phyloP scores from a whole-genome alignment of 2,797 vertebrate genomes.

The Iguana delicatissima region DNA sequence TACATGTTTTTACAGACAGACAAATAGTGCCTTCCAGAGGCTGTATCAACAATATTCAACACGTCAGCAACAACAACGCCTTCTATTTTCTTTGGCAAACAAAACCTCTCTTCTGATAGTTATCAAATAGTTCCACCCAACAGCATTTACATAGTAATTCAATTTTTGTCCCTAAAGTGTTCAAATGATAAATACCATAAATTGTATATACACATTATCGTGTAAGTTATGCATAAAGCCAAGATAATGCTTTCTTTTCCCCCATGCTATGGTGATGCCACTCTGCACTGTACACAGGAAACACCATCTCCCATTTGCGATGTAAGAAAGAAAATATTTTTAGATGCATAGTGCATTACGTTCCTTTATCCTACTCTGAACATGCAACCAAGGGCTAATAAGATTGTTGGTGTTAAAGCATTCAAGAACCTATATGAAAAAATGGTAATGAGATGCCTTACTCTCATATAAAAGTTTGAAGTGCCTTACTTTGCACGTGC shows the following conservation, averaged over 20 bases:
- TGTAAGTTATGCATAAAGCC: slow-evolving; percentile 63
- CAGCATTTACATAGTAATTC: slow-evolving; percentile 73
- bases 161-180: slow-evolving; percentile 34
- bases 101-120: slow-evolving; percentile 71
- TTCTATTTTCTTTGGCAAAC: slow-evolving; percentile 76
- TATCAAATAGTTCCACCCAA: slow-evolving; percentile 29
- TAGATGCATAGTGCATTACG: slow-evolving; percentile 24
- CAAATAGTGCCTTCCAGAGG: slow-evolving; percentile 60
- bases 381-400: slow-evolving; percentile 17
- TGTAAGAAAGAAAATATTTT: slow-evolving; percentile 53
- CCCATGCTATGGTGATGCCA: slow-evolving; percentile 39
- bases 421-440: slow-evolving; percentile 37
- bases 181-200: slow-evolving; percentile 53
- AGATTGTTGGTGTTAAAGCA: not conserved
- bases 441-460: slow-evolving; percentile 14
- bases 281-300: slow-evolving; percentile 52
- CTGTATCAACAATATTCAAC: slow-evolving; percentile 63
- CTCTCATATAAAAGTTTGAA: slow-evolving; percentile 29
- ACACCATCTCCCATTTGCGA: slow-evolving; percentile 3
- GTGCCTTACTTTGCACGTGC: slow-evolving; percentile 89
- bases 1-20: slow-evolving; percentile 51
- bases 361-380: not conserved
- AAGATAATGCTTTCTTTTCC: slow-evolving; percentile 51
- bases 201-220: slow-evolving; percentile 47
- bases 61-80: slow-evolving; percentile 30